Percentiles rank a stretch among this genome's conserved stretches.
These are phyloP conservation scores for Andrena camellia DNA, from an alignment of 2,888 invertebrate species.

Conservation along the genomic window DNA sequence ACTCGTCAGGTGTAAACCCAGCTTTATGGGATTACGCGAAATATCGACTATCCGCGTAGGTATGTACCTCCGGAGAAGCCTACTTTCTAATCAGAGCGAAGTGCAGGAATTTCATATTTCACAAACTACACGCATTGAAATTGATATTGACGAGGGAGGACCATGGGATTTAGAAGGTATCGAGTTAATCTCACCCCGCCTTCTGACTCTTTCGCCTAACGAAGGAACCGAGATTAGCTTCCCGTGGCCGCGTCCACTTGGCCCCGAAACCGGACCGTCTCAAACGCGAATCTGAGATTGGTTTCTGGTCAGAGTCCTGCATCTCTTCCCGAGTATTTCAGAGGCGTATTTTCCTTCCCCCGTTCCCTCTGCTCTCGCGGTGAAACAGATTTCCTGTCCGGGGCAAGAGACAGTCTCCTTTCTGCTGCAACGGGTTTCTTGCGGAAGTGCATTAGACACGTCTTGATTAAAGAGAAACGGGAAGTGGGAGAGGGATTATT, in stretches of 20 bases:
- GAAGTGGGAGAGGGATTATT: conserved; percentile 44
- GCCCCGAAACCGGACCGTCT: conserved; percentile 36
- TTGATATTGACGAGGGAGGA: neutral
- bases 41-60: too few species aligned
- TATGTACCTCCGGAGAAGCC: too few species aligned
- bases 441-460: conserved; percentile 49
- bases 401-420: conserved; percentile 5
- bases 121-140: neutral
- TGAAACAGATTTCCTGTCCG: conserved; percentile 42
- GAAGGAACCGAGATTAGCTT: conserved; percentile 30
- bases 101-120: too few species aligned
- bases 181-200: conserved; percentile 28
- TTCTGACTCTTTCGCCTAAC: conserved; percentile 31
- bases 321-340: conserved; percentile 17
- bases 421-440: conserved; percentile 23
- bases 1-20: too few species aligned
- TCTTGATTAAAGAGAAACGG: conserved; percentile 41
- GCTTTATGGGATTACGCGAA: too few species aligned
- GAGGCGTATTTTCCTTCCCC: neutral
- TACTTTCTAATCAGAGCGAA: too few species aligned
- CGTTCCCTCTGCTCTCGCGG: neutral
- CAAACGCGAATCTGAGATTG: conserved; percentile 31
- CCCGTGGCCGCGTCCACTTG: conserved; percentile 34
- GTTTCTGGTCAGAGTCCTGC: conserved; percentile 39
- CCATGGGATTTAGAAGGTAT: conserved; percentile 23